phyloP scores from a whole-genome alignment of 1,140 invertebrate genomes.

The Agraylea sexmaculata region DNA sequence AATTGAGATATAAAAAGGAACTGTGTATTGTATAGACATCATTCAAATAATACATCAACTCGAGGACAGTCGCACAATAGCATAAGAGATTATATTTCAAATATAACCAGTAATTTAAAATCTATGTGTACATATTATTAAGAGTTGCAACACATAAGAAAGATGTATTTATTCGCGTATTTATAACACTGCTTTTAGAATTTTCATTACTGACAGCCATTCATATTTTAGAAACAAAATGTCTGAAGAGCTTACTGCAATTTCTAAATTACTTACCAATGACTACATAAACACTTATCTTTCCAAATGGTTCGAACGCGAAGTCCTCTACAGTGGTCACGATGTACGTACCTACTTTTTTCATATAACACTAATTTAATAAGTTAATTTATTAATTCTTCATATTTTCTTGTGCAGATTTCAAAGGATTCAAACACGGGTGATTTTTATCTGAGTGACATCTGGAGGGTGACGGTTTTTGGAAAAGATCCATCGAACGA shows the following conservation, averaged over 20 bases:
- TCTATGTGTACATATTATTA: no score
- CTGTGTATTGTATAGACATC: no score
- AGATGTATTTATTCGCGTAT: no score
- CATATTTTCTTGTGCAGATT: background rate
- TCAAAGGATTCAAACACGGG: conserved; percentile 24
- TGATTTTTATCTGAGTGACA: conserved; percentile 46
- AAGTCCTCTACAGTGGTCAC: conserved; percentile 11
- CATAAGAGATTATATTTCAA: no score
- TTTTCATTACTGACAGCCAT: no score
- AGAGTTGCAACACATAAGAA: no score
- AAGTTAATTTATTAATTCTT: background rate
- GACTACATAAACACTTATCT: conserved; percentile 12
- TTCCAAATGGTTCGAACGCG: conserved; percentile 13
- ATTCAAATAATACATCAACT: no score
- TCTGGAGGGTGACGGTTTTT: conserved; percentile 37
- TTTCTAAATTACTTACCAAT: conserved; percentile 11
- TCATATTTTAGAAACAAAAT: no score
- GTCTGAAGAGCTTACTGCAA: conserved; percentile 7
- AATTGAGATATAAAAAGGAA: no score
- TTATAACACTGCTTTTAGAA: no score
- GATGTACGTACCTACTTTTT: conserved; percentile 10
- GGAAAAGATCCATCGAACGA: conserved; percentile 26
- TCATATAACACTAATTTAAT: conserved; percentile 1
- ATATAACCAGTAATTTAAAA: no score
- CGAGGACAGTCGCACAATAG: no score